phyloP scores from a whole-genome alignment of 2,888 invertebrate species.

The Tiphia femorata region DNA sequence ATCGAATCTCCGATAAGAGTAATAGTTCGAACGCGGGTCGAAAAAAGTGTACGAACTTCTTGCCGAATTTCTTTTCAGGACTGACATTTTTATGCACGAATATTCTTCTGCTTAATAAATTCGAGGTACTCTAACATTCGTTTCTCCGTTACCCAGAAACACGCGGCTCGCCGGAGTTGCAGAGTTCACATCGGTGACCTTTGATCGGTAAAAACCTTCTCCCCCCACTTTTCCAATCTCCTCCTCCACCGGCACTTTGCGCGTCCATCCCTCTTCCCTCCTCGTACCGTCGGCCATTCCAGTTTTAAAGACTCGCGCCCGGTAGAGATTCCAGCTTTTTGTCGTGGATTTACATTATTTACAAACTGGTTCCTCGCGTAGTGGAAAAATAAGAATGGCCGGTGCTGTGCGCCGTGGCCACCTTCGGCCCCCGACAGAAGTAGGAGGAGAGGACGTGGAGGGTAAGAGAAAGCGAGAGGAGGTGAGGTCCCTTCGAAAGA shows the following conservation, averaged over 20 bases:
- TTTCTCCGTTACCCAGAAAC: too few species aligned
- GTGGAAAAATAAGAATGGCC: constrained; percentile 57
- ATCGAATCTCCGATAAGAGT: too few species aligned
- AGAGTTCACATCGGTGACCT: too few species aligned
- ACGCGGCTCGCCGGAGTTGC: too few species aligned
- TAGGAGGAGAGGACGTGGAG: constrained; percentile 8
- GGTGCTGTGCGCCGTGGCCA: constrained; percentile 42
- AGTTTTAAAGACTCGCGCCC: constrained; percentile 47
- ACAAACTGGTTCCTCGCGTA: constrained; percentile 59
- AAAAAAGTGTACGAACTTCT: too few species aligned
- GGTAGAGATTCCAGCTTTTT: constrained; percentile 38
- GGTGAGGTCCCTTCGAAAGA: constrained; percentile 16
- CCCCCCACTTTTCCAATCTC: neutral
- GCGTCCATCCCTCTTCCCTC: neutral
- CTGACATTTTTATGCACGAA: too few species aligned
- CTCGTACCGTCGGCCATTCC: constrained; percentile 33
- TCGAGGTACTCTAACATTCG: too few species aligned
- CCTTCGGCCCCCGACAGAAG: constrained; percentile 28
- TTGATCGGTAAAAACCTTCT: too few species aligned
- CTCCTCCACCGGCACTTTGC: neutral
- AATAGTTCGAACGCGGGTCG: too few species aligned
- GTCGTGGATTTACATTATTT: constrained; percentile 61
- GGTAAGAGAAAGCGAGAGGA: constrained; percentile 7
- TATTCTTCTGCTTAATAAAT: too few species aligned
- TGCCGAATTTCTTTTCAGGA: too few species aligned